Conservation (phyloP, 2,888 invertebrate species). For the Drosophila sordidula region DNA sequence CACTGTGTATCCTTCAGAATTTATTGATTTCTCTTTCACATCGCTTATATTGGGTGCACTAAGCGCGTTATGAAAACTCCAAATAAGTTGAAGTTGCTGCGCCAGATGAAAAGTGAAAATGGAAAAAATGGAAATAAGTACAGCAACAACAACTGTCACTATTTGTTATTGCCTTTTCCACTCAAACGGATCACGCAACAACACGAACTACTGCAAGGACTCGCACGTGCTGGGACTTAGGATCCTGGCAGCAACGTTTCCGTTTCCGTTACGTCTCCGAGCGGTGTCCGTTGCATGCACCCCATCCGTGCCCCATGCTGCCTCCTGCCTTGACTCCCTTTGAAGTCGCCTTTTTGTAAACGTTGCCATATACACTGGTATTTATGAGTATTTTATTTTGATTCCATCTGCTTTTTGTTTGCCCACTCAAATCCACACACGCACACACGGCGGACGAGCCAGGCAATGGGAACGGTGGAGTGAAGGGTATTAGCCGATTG, state of each 20-base stretch:
- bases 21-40: constrained; percentile 21
- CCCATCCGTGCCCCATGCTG: not conserved
- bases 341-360: constrained; percentile 37
- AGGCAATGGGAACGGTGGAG: not conserved
- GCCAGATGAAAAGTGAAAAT: constrained; percentile 48
- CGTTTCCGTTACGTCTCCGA: constrained; percentile 22
- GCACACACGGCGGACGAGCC: not conserved
- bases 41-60: constrained; percentile 6
- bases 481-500: constrained; percentile 23
- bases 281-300: constrained; percentile 42
- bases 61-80: constrained; percentile 18
- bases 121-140: constrained; percentile 6
- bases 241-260: constrained; percentile 37
- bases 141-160: constrained; percentile 51
- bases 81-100: constrained; percentile 35
- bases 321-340: constrained; percentile 17
- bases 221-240: constrained; percentile 70
- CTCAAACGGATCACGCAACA: constrained; percentile 15
- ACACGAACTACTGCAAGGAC: constrained; percentile 25
- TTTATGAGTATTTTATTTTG: constrained; percentile 71
- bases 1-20: constrained; percentile 5
- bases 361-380: constrained; percentile 46
- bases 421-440: constrained; percentile 5
- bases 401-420: constrained; percentile 47
- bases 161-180: constrained; percentile 65